Base-by-base conservation (phyloP, 2,888 invertebrate genomes). In the Drosophila kanekoi region DNA sequence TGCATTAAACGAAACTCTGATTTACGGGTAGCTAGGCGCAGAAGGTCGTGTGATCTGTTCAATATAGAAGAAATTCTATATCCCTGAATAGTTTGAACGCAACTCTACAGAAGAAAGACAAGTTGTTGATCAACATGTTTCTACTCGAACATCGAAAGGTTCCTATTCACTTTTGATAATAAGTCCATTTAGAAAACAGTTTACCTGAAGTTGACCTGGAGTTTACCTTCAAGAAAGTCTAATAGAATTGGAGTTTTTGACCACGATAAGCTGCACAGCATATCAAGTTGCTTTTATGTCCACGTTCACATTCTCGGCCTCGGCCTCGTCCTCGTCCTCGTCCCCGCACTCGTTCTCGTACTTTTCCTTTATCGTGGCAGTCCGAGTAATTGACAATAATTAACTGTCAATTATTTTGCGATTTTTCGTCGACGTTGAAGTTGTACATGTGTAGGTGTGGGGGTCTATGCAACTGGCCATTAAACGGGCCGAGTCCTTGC, bases 331-430 rank as follows among this genome's bases (percentile, higher is more conserved):
- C 10, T 49, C 20, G 20, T 33, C 16, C 44, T 32, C 16, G 28
- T 38, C n/a, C n/a, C n/a, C n/a, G n/a, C n/a, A n/a, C 10, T 49
- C 20, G 20, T 33, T 23, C 44, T 32, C 16, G 28, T 38, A 23
- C 18, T 45, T 18, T 37, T 54, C 28, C 28, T 54, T 49, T 64
- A 41, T 52, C 61, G 49, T 59, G 72, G 60, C 63, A 69, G 76
- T 77, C 77, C 75, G 58, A 65, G 80, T 88, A 90, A 90, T 89
- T 89, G 90, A 79, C 84, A 90, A 88, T 89, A 90, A 90, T 90
- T 89, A 90, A 90, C 83, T 86, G 81, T 77, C 88, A 89, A 88
- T 90, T 90, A 89, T 87, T 87, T 79, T 86, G 77, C 79, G 78
- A 89, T 87, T 88, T 83, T 83, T 83, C 79, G 77, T 73, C 72